These are phyloP conservation scores for Plutomurus gul DNA, from an alignment of 1,140 invertebrate genomes.

Conservation along the genomic window DNA sequence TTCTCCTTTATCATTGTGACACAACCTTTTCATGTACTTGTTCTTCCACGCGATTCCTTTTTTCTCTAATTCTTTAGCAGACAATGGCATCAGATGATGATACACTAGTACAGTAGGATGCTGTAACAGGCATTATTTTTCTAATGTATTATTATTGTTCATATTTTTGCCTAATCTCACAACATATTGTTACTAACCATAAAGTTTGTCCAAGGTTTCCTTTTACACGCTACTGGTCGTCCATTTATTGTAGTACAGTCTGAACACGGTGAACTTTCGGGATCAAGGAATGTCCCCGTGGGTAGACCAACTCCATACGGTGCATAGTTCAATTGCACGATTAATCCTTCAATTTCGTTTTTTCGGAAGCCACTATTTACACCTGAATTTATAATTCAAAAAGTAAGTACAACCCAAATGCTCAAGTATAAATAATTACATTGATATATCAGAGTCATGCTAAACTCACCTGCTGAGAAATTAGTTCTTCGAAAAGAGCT, in stretches of 20 bases:
- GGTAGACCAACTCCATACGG: conserved; percentile 19
- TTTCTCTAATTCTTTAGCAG: not conserved
- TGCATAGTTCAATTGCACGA: conserved; percentile 31
- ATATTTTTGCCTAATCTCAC: not conserved
- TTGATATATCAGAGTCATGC: too few relatives aligned
- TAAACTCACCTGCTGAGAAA: too few relatives aligned
- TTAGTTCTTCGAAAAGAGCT: too few relatives aligned
- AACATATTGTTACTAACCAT: conserved; percentile 51
- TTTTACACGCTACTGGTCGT: conserved; percentile 11
- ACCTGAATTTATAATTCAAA: too few relatives aligned
- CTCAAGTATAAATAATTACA: too few relatives aligned
- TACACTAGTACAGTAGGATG: not conserved
- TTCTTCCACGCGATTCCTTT: not conserved
- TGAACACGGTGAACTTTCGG: not conserved
- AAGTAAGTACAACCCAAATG: too few relatives aligned
- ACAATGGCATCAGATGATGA: not conserved
- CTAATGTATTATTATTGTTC: not conserved
- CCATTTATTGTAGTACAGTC: not conserved
- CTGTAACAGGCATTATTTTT: not conserved
- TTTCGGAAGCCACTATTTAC: too few relatives aligned
- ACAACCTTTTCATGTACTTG: not conserved
- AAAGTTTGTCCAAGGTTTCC: conserved; percentile 30
- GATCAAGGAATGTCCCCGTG: not conserved
- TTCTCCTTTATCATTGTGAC: not conserved
- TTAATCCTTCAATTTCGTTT: conserved; percentile 14